Conservation (phyloP, 2,797 vertebrate genomes). For the Anolis apletophallus region DNA sequence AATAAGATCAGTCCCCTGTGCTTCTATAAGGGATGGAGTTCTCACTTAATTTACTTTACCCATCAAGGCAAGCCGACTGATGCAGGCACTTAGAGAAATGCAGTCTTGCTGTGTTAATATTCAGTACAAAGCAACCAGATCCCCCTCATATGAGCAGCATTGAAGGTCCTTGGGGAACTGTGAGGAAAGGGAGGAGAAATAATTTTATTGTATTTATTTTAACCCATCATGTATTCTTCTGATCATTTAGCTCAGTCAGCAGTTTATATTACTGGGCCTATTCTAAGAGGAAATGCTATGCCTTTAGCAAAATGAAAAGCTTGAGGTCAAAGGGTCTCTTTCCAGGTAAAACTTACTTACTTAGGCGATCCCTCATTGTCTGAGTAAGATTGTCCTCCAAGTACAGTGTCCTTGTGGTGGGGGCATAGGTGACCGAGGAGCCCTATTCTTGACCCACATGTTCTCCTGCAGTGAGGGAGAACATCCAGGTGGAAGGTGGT, state of each 20-base stretch:
- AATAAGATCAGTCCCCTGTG: background rate
- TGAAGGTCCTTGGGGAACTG: background rate
- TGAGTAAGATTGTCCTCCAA: no score
- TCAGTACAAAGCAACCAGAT: conserved; percentile 17
- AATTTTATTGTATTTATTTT: conserved; percentile 18
- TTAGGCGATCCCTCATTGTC: no score
- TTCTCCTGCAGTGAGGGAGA: no score
- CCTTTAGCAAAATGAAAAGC: background rate
- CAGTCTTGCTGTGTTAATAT: background rate
- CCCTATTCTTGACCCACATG: no score
- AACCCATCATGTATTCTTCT: background rate
- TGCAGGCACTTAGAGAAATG: accelerated
- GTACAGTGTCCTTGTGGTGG: no score
- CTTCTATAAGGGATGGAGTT: background rate
- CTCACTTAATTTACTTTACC: conserved; percentile 10
- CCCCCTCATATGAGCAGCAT: background rate
- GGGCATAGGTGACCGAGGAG: no score
- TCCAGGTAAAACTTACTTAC: background rate
- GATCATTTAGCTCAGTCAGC: conserved; percentile 10
- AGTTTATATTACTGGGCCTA: background rate
- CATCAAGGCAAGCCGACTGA: accelerated
- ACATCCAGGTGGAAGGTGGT: no score
- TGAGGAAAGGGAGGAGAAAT: conserved; percentile 1
- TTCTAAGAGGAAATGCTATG: conserved; percentile 7
- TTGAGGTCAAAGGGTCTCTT: conserved; percentile 21